A percentile compares a stretch with the other conserved stretches of the same genome.
These are phyloP conservation scores for Nomada fabriciana DNA, from an alignment of 2,888 invertebrate species.

Conservation along the genomic window DNA sequence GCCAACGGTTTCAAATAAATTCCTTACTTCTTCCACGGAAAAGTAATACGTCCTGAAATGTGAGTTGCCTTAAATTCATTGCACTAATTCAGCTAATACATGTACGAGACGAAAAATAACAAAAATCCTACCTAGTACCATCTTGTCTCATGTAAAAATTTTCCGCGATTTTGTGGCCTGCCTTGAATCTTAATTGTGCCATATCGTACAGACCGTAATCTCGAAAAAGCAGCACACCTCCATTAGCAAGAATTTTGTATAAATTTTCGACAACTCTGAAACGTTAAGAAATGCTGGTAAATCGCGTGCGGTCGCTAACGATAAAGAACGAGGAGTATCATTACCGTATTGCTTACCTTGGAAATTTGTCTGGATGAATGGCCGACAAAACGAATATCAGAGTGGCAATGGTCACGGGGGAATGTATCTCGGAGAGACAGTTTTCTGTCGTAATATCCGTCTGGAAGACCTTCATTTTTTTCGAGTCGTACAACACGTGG, in stretches of 20 bases:
- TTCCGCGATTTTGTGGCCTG: conserved; percentile 95
- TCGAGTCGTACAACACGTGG: conserved; percentile 87
- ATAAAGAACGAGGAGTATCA: neutral
- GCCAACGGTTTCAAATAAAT: conserved; percentile 89
- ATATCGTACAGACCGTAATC: conserved; percentile 98
- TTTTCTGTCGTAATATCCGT: conserved; percentile 92
- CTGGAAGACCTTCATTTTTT: conserved; percentile 91
- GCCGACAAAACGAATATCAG: conserved; percentile 98
- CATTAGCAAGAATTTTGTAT: conserved; percentile 88
- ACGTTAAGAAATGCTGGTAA: conserved; percentile 2
- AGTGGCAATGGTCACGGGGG: conserved; percentile 92
- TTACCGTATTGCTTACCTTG: conserved; percentile 82
- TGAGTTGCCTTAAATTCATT: neutral
- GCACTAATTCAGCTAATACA: neutral
- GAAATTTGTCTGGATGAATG: conserved; percentile 94
- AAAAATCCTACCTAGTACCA: conserved; percentile 91
- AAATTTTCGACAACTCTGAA: conserved; percentile 86
- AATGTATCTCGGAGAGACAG: conserved; percentile 85
- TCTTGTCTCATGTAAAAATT: conserved; percentile 98
- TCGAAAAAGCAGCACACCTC: conserved; percentile 93
- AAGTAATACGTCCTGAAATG: conserved; percentile 92
- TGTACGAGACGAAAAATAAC: neutral
- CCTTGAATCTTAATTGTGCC: conserved; percentile 97
- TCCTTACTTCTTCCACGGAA: conserved; percentile 88
- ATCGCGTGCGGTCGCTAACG: neutral